Base-by-base conservation (phyloP, 2,888 invertebrate species). In the Torymus tubicola region DNA sequence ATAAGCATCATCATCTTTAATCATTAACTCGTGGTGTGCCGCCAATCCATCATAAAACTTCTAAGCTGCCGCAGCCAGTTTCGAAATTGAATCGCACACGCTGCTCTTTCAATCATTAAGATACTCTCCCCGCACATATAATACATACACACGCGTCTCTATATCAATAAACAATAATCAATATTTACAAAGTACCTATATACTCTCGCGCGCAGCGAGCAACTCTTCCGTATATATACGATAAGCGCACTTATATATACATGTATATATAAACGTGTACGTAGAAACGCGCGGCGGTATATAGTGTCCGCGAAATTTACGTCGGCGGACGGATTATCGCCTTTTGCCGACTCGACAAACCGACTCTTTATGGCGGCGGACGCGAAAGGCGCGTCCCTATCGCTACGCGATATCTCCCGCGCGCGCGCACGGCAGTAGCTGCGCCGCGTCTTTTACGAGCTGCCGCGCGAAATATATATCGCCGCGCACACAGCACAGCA, bases 381-480 rank as follows among this genome's bases (percentile, higher is more conserved):
- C 31, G 31, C 31, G 31, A 3, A 31, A 31, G 8, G 8, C 5
- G 31, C 31, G 31, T 31, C 31, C 31, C 31, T 31, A 31, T 31
- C 31, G 31, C 31, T 0, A 31, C 31, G 31, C 31, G 31, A 31
- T 31, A 31, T 31, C 31, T 31, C 31, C 31, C 31, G 31, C 31
- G 31, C 31, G 4, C 4, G 31, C 31, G 8, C n/a, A 8, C 8
- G 8, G 31, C 31, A 31, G 31, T 8, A 1, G 31, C 31, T 8
- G 31, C 31, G 31, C 31, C 31, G 4, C 31, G 31, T 31, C 31
- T 31, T 79, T 79, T 79, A 79, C 79, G 79, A 74, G 79, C 72
- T 67, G 65, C 78, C 14, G 78, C 67, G 64, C n/a, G 61, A 31
- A 31, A 31, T 31, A 31, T 31, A 31, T 31, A 31, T 31, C 31